Evolutionary conservation across 1,140 invertebrate genomes (phyloP).

Genomic region (Ptiloglossa arizonensis): DNA sequence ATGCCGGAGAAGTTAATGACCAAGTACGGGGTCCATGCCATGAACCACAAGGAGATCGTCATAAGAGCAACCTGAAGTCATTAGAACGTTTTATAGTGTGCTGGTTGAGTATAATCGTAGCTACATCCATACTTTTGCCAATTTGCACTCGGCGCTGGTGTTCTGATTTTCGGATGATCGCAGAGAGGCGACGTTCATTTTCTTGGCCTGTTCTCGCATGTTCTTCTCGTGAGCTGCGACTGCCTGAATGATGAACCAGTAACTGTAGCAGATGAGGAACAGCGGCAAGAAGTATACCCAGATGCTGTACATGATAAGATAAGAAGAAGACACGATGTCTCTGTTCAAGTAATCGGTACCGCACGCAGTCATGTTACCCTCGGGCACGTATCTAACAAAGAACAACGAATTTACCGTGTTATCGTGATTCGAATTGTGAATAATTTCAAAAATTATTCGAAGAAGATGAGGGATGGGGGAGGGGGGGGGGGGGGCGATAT

Average conservation of each 20-base stretch:
- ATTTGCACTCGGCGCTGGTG: constrained; percentile 88
- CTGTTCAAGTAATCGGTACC: constrained; percentile 91
- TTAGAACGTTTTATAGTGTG: not conserved
- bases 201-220: constrained; percentile 92
- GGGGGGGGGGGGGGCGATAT: not conserved
- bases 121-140: constrained; percentile 85
- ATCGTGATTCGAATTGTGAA: no score
- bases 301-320: constrained; percentile 86
- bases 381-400: constrained; percentile 88
- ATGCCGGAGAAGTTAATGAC: constrained; percentile 90
- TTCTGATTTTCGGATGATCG: constrained; percentile 86
- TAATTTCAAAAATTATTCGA: no score
- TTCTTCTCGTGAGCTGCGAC: constrained; percentile 90
- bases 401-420: constrained; percentile 45
- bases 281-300: constrained; percentile 89
- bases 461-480: no score
- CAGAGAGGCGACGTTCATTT: constrained; percentile 91
- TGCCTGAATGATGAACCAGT: constrained; percentile 90
- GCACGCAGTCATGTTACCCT: constrained; percentile 93
- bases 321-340: constrained; percentile 86
- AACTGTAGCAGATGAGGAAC: constrained; percentile 88
- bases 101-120: no score
- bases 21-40: constrained; percentile 93
- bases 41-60: constrained; percentile 91
- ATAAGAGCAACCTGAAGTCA: constrained; percentile 86